Conservation (phyloP, 2,797 vertebrate genomes). For the Myotis findleyi region DNA sequence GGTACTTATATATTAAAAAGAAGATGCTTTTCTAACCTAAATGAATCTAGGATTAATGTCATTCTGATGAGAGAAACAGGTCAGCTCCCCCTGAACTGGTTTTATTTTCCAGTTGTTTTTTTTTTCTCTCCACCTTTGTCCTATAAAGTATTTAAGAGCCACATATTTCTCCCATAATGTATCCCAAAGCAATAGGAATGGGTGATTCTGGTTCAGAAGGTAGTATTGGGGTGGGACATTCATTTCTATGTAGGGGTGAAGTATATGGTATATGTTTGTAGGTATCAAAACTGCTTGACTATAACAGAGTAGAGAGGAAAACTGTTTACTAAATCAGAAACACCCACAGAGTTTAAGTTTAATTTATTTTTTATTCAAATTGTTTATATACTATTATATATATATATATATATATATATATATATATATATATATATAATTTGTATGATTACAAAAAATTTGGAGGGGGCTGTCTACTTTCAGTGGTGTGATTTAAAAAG, state of each 20-base stretch:
- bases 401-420: neutral
- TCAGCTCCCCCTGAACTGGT: neutral
- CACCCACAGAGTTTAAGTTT: constrained; percentile 70
- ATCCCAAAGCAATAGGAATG: neutral
- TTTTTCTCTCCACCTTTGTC: neutral
- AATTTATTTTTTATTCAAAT: constrained; percentile 77
- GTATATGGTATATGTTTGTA: neutral
- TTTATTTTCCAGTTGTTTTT: constrained; percentile 4
- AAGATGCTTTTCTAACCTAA: constrained; percentile 11
- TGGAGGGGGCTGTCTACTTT: neutral
- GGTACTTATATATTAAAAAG: neutral
- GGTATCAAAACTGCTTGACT: neutral
- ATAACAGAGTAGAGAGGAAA: neutral
- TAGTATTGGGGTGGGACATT: neutral
- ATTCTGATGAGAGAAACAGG: neutral
- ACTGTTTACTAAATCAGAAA: constrained; percentile 69
- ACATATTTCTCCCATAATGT: neutral
- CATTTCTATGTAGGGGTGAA: neutral
- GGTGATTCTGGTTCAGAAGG: neutral
- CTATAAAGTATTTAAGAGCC: neutral
- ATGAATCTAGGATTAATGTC: constrained; percentile 20
- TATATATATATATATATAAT: neutral
- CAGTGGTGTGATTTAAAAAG: neutral
- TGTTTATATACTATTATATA: constrained; percentile 70
- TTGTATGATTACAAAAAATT: neutral